Evolutionary conservation across 2,113 vertebrate species (phyloP).

Genomic region (Xiphophorus hellerii): DNA sequence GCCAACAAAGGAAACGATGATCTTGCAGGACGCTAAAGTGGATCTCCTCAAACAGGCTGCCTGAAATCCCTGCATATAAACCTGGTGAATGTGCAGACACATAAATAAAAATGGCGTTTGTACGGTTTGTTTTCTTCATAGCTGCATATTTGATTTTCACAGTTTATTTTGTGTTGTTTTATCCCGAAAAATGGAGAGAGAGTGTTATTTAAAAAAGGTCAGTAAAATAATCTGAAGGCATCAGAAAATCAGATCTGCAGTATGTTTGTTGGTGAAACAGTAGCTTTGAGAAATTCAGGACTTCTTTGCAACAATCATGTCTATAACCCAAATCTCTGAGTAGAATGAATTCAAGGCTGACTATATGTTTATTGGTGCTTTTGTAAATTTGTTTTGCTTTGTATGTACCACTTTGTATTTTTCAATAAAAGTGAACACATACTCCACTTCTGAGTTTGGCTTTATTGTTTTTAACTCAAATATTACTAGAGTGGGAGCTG

Average conservation of each 20-base stretch:
- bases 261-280: conserved; percentile 9
- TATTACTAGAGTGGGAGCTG: neutral
- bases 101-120: conserved; percentile 5
- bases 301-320: conserved; percentile 4
- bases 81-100: conserved; percentile 9
- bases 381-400: conserved; percentile 1
- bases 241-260: conserved; percentile 15
- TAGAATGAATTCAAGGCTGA: neutral
- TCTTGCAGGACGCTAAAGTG: conserved; percentile 49
- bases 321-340: conserved; percentile 18
- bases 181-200: conserved; percentile 10
- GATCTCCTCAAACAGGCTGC: conserved; percentile 59
- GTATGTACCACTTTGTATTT: conserved; percentile 1
- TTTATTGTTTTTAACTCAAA: neutral
- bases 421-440: conserved; percentile 30
- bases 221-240: conserved; percentile 27
- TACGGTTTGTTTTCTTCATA: neutral
- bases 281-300: conserved; percentile 12
- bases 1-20: conserved; percentile 53
- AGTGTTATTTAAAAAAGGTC: conserved; percentile 37
- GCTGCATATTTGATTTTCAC: conserved; percentile 32
- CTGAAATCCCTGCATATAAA: conserved; percentile 45
- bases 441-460: neutral
- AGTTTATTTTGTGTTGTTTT: conserved; percentile 12
- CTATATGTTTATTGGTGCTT: conserved; percentile 3